Evolutionary conservation across 2,888 invertebrate genomes (phyloP), one percentile per base, ranked within the genome.

Genomic region (Physocephala rufipes): DNA sequence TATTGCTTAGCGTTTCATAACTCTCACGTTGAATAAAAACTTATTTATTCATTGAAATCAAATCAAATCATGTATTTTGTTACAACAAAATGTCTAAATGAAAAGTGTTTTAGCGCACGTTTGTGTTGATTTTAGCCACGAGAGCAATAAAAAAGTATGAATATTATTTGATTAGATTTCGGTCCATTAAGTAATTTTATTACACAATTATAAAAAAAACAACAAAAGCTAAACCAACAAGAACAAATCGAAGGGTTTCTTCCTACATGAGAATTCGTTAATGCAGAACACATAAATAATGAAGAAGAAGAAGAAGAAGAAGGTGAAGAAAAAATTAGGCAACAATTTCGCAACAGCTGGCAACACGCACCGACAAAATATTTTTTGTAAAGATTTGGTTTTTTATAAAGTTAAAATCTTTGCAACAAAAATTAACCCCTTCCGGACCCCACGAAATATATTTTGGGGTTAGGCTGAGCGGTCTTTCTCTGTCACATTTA

Each of bases 1-100:
- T 86, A 82, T 36, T 85, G 82, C 81, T 85, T 81, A 77, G 83
- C 80, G 80, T 85, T 84, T 85, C 85, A 85, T 85, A 82, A 84
- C 85, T 82, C 83, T 85, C 84, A 85, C 85, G 85, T 84, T 81
- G 84, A 82, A 80, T 82, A 83, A 84, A 80, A 36, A 36, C 36
- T 4, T 9, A 79, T 78, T 76, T 74, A 61, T 63, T n/a, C n/a
- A 63, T 67, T 67, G 63, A 67, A 67, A 36, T 36, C 4, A 36
- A 36, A 36, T 36, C 36, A 36, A 36, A 36, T 36, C 4, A 36
- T 7, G 67, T 36, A 36, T 53, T 51, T 36, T 61, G 26, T 5
- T 26, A 7, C 15, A 9, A 24, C 21, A 9, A 15, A 36, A 36
- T 21, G 16, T 24, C 58, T 9, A 43, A 19, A n/a, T 55, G 53